phyloP scores from a whole-genome alignment of 1,140 invertebrate genomes.

The Archivesica marissinica region DNA sequence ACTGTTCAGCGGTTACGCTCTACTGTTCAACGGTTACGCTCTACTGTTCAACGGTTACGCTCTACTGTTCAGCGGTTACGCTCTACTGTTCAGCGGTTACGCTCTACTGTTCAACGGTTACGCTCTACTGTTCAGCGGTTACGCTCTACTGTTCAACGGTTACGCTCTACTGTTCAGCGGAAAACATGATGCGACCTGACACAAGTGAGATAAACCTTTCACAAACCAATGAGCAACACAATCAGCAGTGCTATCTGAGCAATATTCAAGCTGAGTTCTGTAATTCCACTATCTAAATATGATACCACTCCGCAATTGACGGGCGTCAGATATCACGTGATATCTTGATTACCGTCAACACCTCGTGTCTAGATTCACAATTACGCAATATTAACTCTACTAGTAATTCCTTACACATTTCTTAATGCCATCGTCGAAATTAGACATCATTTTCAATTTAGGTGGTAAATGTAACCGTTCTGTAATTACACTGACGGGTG shows the following conservation, averaged over 20 bases:
- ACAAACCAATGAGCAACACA: slow-evolving; percentile 11
- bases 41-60: too few relatives aligned
- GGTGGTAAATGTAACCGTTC: too few relatives aligned
- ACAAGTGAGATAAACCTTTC: slow-evolving; percentile 33
- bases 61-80: too few relatives aligned
- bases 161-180: neutral
- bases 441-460: slow-evolving; percentile 23
- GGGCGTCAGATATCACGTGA: neutral
- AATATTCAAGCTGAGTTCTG: slow-evolving; percentile 7
- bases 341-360: slow-evolving; percentile 29
- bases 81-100: too few relatives aligned
- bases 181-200: slow-evolving; percentile 14
- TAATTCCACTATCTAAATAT: slow-evolving; percentile 30
- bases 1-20: too few relatives aligned
- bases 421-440: neutral
- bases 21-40: too few relatives aligned
- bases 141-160: too few relatives aligned
- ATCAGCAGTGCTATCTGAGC: neutral
- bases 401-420: neutral
- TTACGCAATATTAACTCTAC: slow-evolving; percentile 25
- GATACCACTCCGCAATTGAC: slow-evolving; percentile 8
- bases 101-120: too few relatives aligned
- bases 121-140: too few relatives aligned
- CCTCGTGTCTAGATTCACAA: slow-evolving; percentile 15
- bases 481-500: too few relatives aligned